Percentiles rank a stretch among this genome's conserved stretches.
phyloP scores from a whole-genome alignment of 2,888 invertebrate genomes.

The Blastobasis adustella region DNA sequence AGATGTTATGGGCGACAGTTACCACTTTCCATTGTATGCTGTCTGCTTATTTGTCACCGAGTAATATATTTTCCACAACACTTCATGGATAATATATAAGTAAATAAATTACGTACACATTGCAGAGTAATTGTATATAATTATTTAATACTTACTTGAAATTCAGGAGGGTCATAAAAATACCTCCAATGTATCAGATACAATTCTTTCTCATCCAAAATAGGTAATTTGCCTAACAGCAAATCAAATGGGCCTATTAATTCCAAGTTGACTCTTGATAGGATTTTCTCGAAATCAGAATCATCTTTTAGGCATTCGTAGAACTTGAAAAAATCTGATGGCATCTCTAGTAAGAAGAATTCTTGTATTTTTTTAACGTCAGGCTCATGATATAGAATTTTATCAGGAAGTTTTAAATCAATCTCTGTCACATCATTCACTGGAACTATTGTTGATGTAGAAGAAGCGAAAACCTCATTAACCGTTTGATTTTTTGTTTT shows the following conservation, averaged over 20 bases:
- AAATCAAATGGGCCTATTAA: conserved; percentile 94
- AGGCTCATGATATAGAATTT: conserved; percentile 43
- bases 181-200: conserved; percentile 92
- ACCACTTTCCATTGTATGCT: too few relatives aligned
- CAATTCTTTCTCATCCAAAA: conserved; percentile 70
- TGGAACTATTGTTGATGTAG: not conserved
- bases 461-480: not conserved
- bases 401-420: conserved; percentile 29
- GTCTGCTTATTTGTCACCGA: too few relatives aligned
- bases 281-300: conserved; percentile 71
- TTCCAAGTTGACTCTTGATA: conserved; percentile 79
- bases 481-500: not conserved
- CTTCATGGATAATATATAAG: too few relatives aligned
- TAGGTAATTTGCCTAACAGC: conserved; percentile 77
- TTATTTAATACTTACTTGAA: conserved; percentile 74
- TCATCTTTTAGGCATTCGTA: conserved; percentile 82
- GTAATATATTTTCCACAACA: too few relatives aligned
- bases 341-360: conserved; percentile 90
- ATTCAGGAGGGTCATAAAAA: conserved; percentile 95
- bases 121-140: too few relatives aligned
- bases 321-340: conserved; percentile 90
- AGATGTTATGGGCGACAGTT: too few relatives aligned
- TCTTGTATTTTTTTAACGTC: conserved; percentile 47
- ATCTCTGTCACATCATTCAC: not conserved
- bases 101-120: too few relatives aligned